Base-by-base conservation (phyloP, 2,797 vertebrate species). In the Bryconaethiops microstoma region DNA sequence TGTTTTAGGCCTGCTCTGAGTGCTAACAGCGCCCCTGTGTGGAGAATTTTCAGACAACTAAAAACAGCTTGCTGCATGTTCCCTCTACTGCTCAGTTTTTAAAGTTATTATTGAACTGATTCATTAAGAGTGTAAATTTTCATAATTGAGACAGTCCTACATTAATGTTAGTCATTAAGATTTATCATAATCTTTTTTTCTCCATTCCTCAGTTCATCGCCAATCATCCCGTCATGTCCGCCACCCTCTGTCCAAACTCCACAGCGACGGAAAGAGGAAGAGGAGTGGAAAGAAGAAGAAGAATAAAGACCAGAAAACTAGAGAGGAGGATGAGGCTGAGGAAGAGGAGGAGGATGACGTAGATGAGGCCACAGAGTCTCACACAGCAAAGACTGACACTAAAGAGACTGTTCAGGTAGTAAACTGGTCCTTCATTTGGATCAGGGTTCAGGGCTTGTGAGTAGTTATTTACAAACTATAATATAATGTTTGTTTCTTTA, bases 161-260 rank as follows among this genome's bases (percentile, higher is more conserved):
- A 45, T 29, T 29, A 29, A 29, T 29, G 29, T 29, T 29, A 29
- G 29, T 29, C 29, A 29, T 29, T 29, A 29, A 29, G 29, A 29
- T 29, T 29, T 5, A 45, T 45, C 42, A 45, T 45, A 45, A 45
- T 45, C 42, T 45, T 7, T 45, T 65, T 39, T 7, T 4, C 0
- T 17, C 39, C 21, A 7, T 35, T 75, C 25, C 0, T 6, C 87
- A 99, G 97, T 97, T 90, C 96, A 98, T 89, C 96, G 97, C 19
- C 96, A 98, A 89, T 97, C 96, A 0, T 98, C 97, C 13, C 97
- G 94, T 84, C 96, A 99, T 92, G 97, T 96, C 90, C 97, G 97
- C 86, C 96, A 97, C 74, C 96, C 97, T 0, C 93, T 98, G 64
- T 97, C 97, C 86, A 95, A 97, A 1, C 96, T 97, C 85, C 93